Percentiles rank a stretch among this genome's conserved stretches.
Conservation (phyloP, 2,113 vertebrate species). For the Ceuthmochares aereus region DNA sequence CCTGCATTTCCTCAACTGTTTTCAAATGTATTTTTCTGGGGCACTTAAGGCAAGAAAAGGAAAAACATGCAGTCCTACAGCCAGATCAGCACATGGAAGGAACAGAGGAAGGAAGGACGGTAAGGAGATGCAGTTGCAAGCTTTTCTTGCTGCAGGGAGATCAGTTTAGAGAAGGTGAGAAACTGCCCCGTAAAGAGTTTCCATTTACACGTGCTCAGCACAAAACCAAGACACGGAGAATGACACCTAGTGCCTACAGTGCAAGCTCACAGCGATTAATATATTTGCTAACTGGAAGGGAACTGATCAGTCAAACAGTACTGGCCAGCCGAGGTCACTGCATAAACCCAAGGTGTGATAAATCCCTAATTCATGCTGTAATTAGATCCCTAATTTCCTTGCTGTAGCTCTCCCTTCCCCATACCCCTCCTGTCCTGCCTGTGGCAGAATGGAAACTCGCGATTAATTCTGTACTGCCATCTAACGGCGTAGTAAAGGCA, state of each 20-base stretch:
- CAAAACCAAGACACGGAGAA: not conserved
- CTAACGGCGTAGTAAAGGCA: slow-evolving; percentile 40
- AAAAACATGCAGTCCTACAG: not conserved
- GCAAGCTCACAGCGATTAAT: not conserved
- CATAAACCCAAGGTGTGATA: not conserved
- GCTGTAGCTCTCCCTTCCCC: not conserved
- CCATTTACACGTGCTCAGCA: not conserved
- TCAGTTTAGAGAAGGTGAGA: not conserved
- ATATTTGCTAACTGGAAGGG: not conserved
- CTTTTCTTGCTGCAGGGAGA: not conserved
- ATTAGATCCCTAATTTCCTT: not conserved
- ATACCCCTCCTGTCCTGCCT: not conserved
- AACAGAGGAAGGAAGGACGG: not conserved
- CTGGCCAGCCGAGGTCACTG: not conserved
- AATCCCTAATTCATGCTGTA: not conserved
- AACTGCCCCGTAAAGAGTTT: not conserved
- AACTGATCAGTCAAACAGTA: not conserved
- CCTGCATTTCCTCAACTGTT: slow-evolving; percentile 22
- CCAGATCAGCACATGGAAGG: not conserved
- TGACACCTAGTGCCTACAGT: not conserved
- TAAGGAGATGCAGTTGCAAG: not conserved
- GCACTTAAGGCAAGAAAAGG: not conserved
- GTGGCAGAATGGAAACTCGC: not conserved
- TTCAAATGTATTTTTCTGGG: slow-evolving; percentile 24
- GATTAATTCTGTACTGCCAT: slow-evolving; percentile 53